phyloP scores from a whole-genome alignment of 1,140 invertebrate species.

The Theocolax elegans region DNA sequence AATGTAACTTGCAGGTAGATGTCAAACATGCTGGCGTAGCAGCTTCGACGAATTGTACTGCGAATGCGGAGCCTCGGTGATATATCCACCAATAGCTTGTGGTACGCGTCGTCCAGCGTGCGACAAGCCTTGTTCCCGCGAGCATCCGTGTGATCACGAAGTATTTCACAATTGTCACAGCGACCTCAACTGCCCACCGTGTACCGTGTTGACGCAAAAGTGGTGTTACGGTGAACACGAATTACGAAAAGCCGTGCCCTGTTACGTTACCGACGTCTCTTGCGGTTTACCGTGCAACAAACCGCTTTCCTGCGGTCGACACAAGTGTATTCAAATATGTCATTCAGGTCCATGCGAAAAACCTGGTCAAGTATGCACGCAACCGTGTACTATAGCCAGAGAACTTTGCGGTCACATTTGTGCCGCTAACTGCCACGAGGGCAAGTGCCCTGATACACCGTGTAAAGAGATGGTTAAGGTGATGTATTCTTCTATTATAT shows the following conservation, averaged over 20 bases:
- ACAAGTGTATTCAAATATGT: conserved; percentile 78
- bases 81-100: conserved; percentile 91
- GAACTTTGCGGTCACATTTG: conserved; percentile 85
- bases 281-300: conserved; percentile 90
- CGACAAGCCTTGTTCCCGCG: conserved; percentile 78
- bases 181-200: conserved; percentile 86
- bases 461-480: conserved; percentile 77
- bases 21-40: conserved; percentile 82
- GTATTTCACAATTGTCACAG: conserved; percentile 83
- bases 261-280: conserved; percentile 87
- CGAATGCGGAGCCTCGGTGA: conserved; percentile 86
- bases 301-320: conserved; percentile 79
- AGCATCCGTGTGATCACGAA: conserved; percentile 84
- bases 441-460: conserved; percentile 73
- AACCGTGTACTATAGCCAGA: conserved; percentile 79
- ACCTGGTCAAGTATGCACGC: conserved; percentile 75
- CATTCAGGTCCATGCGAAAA: conserved; percentile 73
- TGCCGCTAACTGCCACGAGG: conserved; percentile 80
- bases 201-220: conserved; percentile 87
- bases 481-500: conserved; percentile 9
- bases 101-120: conserved; percentile 87
- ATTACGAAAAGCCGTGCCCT: conserved; percentile 87
- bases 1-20: conserved; percentile 70
- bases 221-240: conserved; percentile 92
- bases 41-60: conserved; percentile 94